phyloP scores from a whole-genome alignment of 35 echinoderm and acorn worm species.

The Amphiura filiformis region DNA sequence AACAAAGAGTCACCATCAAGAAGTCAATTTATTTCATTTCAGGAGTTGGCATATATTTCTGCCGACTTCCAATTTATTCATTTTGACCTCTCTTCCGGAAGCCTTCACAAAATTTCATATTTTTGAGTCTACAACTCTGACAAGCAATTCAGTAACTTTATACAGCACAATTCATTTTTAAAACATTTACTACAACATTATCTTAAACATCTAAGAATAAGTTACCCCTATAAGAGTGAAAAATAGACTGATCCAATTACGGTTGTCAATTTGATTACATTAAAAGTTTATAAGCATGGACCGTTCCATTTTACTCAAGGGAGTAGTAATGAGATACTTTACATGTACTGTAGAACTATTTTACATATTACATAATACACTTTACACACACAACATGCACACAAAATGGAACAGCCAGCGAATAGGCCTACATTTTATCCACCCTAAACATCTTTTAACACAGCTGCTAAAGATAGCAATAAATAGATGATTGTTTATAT shows the following conservation, averaged over 20 bases:
- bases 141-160: not conserved
- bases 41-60: no score
- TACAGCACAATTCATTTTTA: not conserved
- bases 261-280: not conserved
- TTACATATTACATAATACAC: constrained; percentile 9
- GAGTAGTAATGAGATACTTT: not conserved
- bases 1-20: no score
- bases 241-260: not conserved
- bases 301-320: not conserved
- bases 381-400: constrained; percentile 7
- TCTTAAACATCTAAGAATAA: not conserved
- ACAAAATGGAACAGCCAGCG: not conserved
- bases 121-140: not conserved
- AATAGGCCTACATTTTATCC: no score
- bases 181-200: not conserved
- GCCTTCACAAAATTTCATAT: no score
- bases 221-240: not conserved
- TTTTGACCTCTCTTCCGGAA: no score
- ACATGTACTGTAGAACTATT: not conserved
- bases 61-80: no score
- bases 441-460: not conserved
- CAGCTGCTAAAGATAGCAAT: not conserved
- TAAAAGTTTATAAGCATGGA: not conserved
- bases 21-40: no score
- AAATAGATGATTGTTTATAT: not conserved